Base-by-base conservation (phyloP, 2,888 invertebrate genomes). In the Pecten maximus region DNA sequence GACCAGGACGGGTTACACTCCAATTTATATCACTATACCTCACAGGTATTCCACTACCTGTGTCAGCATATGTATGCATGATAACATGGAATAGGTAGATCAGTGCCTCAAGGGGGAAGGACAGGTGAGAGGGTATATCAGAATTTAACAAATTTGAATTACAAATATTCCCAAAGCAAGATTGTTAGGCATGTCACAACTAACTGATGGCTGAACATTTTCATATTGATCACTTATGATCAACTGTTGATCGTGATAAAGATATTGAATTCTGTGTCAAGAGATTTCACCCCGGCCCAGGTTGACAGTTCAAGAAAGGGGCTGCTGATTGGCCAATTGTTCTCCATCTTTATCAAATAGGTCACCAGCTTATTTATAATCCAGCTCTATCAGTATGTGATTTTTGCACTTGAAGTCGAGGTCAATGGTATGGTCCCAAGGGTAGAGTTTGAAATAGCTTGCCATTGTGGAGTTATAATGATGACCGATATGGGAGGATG, bases 401-500 rank as follows among this genome's bases (percentile, higher is more conserved):
- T 74, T 74, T 74, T 74, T 74, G 74, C 74, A 74, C 74, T 74
- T 74, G 74, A 74, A 74, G 74, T 74, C 23, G 74, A 74, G 74
- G 74, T 74, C 74, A 28, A 74, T 74, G 28, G 60, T 74, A 0
- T 74, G 60, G 60, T 74, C 60, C 60, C 60, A 23, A 74, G 60
- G 74, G 74, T 74, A 74, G 74, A 54, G n/a, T 2, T 54, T 54
- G 54, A 74, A 74, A 74, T 28, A 74, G 74, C 12, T 74, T 74
- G 35, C 28, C 74, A 35, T 74, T 74, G 35, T 28, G 23, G 74
- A 74, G 74, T 74, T 74, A 35, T 74, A 74, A 74, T 74, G 74
- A 28, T 23, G 19, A 35, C 35, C 28, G 74, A 74, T 74, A 74
- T 74, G 28, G 74, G 35, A 74, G 35, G 74, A 74, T 74, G 74